Base-by-base conservation (phyloP, 2,888 invertebrate genomes). In the Cantharis rufa region DNA sequence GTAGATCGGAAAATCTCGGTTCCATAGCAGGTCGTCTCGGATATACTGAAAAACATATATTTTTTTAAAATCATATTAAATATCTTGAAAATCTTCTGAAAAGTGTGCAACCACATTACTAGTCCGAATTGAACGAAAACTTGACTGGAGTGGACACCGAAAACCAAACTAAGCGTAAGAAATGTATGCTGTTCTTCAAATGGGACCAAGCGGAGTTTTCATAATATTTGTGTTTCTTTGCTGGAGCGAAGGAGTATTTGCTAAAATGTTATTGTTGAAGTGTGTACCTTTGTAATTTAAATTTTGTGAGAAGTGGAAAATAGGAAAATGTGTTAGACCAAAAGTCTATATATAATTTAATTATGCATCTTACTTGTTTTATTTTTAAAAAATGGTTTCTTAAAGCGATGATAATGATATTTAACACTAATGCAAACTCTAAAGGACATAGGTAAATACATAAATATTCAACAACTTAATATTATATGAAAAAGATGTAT, bases 371-470 rank as follows among this genome's bases (percentile, higher is more conserved):
- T 63, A 62, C 62, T 63, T 73, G 71, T 78, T 76, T 75, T 75
- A 74, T 78, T 78, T 77, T 69, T 71, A 87, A 88, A 88, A 88
- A 88, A 88, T 86, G 87, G 88, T 87, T 86, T 86, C 86, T 85
- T 75, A 86, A 88, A 88, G 88, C 87, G 86, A 87, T 87, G 85
- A 86, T 87, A 86, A 87, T 87, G 86, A 85, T 84, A 84, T 84
- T 82, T 87, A 88, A 88, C 86, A 88, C 87, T 88, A 88, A 88
- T 88, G 87, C 87, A 88, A 87, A 87, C 83, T 85, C 85, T 84
- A 87, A 86, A 85, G 84, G 85, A 87, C 86, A 83, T 83, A 82
- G 81, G 86, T 87, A 86, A 86, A 85, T 87, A 86, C 85, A 86
- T 86, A 85, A 86, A 85, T 85, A 82, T 83, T 84, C 84, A 85